These are phyloP conservation scores for Sylvilagus bachmani DNA, from an alignment of 2,113 vertebrate genomes.

Conservation along the genomic window DNA sequence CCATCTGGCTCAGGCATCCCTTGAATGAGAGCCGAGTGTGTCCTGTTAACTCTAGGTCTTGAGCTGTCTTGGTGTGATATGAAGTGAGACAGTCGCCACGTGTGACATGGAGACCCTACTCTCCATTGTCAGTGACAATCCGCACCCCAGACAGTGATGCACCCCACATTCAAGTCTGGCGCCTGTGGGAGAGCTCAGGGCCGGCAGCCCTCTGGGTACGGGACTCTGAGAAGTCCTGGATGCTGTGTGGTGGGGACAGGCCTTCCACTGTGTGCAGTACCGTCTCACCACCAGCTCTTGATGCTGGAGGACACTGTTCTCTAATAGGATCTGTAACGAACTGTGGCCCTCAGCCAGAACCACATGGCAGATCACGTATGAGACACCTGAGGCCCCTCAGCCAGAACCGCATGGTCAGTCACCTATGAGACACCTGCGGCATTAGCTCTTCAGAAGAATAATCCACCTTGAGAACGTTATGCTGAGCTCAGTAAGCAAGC, in stretches of 20 bases:
- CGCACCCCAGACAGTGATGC: constrained; percentile 75
- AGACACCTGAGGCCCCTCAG: neutral
- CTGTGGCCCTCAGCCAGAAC: neutral
- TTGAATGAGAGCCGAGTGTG: neutral
- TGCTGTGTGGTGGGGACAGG: no score
- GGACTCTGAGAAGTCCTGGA: no score
- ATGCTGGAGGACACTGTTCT: neutral
- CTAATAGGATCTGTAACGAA: neutral
- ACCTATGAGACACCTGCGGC: neutral
- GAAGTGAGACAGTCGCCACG: constrained; percentile 68
- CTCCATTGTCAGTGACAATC: constrained; percentile 54
- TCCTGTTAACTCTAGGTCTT: neutral
- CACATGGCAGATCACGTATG: neutral
- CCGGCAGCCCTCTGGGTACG: constrained; percentile 52
- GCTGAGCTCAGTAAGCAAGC: neutral
- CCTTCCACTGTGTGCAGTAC: neutral
- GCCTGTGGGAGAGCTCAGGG: constrained; percentile 39
- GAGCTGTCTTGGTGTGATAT: neutral
- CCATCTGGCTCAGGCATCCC: neutral
- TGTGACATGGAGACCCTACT: constrained; percentile 45
- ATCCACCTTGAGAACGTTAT: neutral
- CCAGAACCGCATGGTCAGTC: neutral
- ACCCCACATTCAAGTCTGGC: constrained; percentile 48
- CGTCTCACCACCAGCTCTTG: neutral
- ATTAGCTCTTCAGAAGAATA: neutral